A percentile compares a stretch with the other conserved stretches of the same genome.
Conservation (phyloP, 2,113 vertebrate genomes). For the Dermatemys mawii region DNA sequence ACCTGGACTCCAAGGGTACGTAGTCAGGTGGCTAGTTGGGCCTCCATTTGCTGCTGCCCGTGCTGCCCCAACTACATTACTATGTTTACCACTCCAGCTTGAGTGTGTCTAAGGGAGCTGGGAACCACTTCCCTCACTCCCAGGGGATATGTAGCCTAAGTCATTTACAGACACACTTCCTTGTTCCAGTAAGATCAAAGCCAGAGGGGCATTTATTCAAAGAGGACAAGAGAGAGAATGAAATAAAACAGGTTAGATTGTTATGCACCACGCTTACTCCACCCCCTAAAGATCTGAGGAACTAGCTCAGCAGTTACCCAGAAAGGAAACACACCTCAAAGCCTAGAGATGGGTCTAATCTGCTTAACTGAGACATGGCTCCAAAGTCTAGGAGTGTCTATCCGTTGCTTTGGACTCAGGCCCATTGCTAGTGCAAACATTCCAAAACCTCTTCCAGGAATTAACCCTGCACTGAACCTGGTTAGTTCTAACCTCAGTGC, state of each 20-base stretch:
- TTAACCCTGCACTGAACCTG: not conserved
- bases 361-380: not conserved
- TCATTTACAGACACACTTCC: not conserved
- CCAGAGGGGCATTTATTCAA: not conserved
- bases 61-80: too few species aligned
- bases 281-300: not conserved
- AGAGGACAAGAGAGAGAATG: not conserved
- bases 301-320: fast-evolving
- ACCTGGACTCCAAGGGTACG: not conserved
- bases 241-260: not conserved
- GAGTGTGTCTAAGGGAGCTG: not conserved
- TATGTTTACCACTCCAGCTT: too few species aligned
- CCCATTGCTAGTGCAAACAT: not conserved
- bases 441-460: not conserved
- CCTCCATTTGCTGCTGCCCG: not conserved
- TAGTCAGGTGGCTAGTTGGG: not conserved
- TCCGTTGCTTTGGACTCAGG: fast-evolving
- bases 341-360: not conserved
- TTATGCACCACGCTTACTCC: not conserved
- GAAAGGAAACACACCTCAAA: not conserved
- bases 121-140: not conserved
- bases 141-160: not conserved
- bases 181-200: fast-evolving
- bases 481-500: not conserved
- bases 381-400: fast-evolving